Evolutionary conservation across 2,113 vertebrate genomes (phyloP).

Genomic region (Pedetes capensis): DNA sequence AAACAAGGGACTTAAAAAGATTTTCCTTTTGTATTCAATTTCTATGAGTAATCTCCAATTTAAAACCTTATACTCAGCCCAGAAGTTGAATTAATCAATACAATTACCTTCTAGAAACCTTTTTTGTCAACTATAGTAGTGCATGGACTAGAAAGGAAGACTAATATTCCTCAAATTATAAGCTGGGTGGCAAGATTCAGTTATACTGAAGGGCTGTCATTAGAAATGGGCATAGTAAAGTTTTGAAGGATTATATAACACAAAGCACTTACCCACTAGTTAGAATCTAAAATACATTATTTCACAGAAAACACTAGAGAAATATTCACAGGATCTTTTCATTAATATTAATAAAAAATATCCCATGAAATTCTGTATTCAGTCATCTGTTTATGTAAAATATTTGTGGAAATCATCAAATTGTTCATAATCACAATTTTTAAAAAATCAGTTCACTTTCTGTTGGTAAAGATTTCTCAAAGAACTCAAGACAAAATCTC

Average conservation of each 20-base stretch:
- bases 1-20: conserved; percentile 55
- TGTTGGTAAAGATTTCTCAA: not conserved
- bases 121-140: conserved; percentile 52
- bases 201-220: not conserved
- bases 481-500: too few species aligned
- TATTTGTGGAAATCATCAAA: conserved; percentile 2
- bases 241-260: not conserved
- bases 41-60: conserved; percentile 72
- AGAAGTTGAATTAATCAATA: conserved; percentile 74
- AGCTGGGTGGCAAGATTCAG: not conserved
- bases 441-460: not conserved
- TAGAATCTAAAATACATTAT: not conserved
- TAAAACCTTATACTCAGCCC: conserved; percentile 56
- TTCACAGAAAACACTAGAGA: not conserved
- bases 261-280: not conserved
- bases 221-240: not conserved
- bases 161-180: conserved; percentile 32
- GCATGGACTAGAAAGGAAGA: conserved; percentile 36
- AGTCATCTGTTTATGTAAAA: conserved; percentile 18
- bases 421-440: not conserved
- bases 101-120: conserved; percentile 65
- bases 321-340: not conserved
- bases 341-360: conserved; percentile 19
- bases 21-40: conserved; percentile 70
- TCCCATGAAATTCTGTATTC: not conserved